These are phyloP conservation scores for Monochamus alternatus DNA, from an alignment of 2,888 invertebrate genomes.

Conservation along the genomic window DNA sequence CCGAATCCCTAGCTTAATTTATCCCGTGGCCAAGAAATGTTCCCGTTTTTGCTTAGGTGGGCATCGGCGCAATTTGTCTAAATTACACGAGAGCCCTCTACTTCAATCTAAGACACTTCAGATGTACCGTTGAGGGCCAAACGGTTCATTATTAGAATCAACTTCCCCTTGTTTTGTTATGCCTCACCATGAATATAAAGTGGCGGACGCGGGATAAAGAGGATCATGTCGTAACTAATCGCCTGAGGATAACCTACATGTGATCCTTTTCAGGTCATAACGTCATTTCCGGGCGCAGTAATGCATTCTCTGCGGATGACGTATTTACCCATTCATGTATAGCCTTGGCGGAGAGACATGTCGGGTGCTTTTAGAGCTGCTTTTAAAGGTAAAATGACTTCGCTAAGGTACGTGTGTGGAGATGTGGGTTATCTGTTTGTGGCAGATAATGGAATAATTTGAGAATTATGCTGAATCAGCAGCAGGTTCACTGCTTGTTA, in stretches of 20 bases:
- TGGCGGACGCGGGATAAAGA: not conserved
- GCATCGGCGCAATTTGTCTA: slow-evolving; percentile 22
- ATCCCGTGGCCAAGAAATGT: not conserved
- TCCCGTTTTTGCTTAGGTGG: slow-evolving; percentile 20
- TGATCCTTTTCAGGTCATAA: slow-evolving; percentile 13
- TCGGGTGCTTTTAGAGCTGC: not conserved
- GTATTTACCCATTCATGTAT: slow-evolving; percentile 5
- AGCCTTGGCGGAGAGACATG: not conserved
- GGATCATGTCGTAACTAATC: slow-evolving; percentile 8
- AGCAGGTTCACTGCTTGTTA: no score
- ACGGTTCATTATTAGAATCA: slow-evolving; percentile 30
- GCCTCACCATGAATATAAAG: slow-evolving; percentile 19
- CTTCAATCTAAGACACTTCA: slow-evolving; percentile 19
- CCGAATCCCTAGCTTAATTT: not conserved
- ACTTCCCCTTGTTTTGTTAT: slow-evolving; percentile 25
- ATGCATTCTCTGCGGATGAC: slow-evolving; percentile 1
- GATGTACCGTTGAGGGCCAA: slow-evolving; percentile 24
- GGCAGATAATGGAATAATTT: no score
- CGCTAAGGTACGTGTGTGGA: not conserved
- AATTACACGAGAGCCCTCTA: slow-evolving; percentile 14
- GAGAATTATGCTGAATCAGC: no score
- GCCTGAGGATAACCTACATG: not conserved
- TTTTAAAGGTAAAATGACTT: not conserved
- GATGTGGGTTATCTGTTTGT: not conserved
- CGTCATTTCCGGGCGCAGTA: not conserved